phyloP scores from a whole-genome alignment of 2,113 vertebrate species.

The Perognathus longimembris region DNA sequence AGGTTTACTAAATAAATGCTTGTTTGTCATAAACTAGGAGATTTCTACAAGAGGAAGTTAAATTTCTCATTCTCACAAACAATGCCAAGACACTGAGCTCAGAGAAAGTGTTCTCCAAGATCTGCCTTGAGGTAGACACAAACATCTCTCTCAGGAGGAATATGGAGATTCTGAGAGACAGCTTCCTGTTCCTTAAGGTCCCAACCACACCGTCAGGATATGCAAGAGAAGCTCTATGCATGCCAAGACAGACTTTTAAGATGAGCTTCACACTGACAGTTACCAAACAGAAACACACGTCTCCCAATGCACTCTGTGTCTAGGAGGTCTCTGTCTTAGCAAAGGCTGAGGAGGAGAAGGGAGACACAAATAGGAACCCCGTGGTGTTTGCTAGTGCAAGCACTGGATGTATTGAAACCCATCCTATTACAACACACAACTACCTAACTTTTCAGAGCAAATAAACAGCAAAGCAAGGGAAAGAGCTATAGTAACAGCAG shows the following conservation, averaged over 20 bases:
- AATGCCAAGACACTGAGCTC: neutral
- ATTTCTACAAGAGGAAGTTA: neutral
- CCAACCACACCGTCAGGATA: neutral
- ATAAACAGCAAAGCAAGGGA: neutral
- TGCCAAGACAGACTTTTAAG: neutral
- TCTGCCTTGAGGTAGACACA: neutral
- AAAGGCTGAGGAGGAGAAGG: constrained; percentile 15
- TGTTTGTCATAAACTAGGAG: constrained; percentile 3
- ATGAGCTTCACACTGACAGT: neutral
- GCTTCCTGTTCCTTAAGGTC: neutral
- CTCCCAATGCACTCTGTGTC: neutral
- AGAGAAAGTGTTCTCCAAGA: neutral
- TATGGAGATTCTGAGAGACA: neutral
- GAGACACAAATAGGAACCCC: neutral
- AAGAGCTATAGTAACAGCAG: neutral
- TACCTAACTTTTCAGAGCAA: neutral
- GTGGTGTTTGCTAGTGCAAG: neutral
- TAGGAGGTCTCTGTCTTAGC: neutral
- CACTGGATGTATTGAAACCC: neutral
- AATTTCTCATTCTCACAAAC: neutral
- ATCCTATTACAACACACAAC: neutral
- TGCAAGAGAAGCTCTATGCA: neutral
- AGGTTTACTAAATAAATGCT: neutral
- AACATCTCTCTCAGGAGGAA: neutral
- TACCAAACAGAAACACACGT: neutral